Conservation (phyloP, 2,888 invertebrate species). For the Lutraria lutraria region DNA sequence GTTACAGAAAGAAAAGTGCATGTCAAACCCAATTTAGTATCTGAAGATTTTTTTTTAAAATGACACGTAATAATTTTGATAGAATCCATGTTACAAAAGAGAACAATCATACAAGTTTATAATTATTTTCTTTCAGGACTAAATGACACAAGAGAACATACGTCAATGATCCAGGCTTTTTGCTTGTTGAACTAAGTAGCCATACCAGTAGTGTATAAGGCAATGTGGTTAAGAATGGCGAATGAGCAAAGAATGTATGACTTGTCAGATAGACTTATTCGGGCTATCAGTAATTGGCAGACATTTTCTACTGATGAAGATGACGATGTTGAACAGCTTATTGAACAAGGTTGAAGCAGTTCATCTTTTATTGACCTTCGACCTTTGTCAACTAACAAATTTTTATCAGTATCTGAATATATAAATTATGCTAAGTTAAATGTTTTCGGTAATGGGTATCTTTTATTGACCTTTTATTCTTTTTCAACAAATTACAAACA, state of each 20-base stretch:
- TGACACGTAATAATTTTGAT: too few relatives aligned
- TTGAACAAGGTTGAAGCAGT: conserved; percentile 70
- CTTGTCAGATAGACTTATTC: conserved; percentile 84
- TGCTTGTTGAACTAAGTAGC: not conserved
- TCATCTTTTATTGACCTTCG: not conserved
- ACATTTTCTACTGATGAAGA: conserved; percentile 71
- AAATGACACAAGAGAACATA: not conserved
- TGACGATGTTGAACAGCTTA: conserved; percentile 82
- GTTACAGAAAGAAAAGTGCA: too few relatives aligned
- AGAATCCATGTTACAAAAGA: too few relatives aligned
- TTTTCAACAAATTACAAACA: too few relatives aligned
- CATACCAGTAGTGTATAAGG: conserved; percentile 25
- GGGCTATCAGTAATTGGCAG: conserved; percentile 84
- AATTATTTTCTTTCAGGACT: not conserved
- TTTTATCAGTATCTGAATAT: too few relatives aligned
- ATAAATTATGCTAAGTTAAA: too few relatives aligned
- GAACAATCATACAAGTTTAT: too few relatives aligned
- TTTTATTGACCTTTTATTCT: too few relatives aligned
- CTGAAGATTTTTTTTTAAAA: too few relatives aligned
- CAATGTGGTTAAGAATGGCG: conserved; percentile 86
- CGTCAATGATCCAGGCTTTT: not conserved
- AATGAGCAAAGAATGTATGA: conserved; percentile 82
- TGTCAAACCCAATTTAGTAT: too few relatives aligned
- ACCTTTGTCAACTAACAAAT: not conserved
- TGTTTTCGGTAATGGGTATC: too few relatives aligned